Conservation (phyloP, 2,888 invertebrate genomes). For the Lysandra coridon region DNA sequence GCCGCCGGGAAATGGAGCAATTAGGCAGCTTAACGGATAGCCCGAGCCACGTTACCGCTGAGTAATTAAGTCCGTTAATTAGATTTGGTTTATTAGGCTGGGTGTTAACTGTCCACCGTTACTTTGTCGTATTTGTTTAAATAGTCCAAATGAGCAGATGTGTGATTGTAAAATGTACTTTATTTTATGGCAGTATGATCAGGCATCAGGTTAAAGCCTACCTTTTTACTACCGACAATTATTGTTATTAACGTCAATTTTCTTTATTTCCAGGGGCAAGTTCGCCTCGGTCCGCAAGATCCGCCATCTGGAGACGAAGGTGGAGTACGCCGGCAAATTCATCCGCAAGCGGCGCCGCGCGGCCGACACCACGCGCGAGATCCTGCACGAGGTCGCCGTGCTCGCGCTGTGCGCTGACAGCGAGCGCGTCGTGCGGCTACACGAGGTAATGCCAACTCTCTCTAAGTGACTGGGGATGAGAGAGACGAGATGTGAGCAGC, state of each 20-base stretch:
- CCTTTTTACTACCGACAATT: not conserved
- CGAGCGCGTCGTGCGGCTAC: slow-evolving; percentile 92
- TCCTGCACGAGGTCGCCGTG: slow-evolving; percentile 96
- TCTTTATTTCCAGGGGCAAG: slow-evolving; percentile 89
- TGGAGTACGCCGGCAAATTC: slow-evolving; percentile 97
- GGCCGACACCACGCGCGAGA: slow-evolving; percentile 91
- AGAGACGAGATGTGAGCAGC: too few species aligned
- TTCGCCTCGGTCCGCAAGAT: slow-evolving; percentile 97
- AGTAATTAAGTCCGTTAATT: slow-evolving; percentile 28
- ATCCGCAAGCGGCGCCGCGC: slow-evolving; percentile 94
- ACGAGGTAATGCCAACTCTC: slow-evolving; percentile 81
- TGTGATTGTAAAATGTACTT: too few species aligned
- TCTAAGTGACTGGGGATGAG: not conserved
- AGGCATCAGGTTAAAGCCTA: too few species aligned
- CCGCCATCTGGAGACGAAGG: slow-evolving; percentile 90
- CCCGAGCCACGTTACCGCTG: slow-evolving; percentile 5
- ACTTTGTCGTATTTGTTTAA: not conserved
- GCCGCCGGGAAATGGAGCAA: slow-evolving; percentile 52
- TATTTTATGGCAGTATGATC: too few species aligned
- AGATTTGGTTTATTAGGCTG: slow-evolving; percentile 8
- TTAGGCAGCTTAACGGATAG: slow-evolving; percentile 42
- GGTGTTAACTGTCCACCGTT: not conserved
- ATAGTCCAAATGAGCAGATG: not conserved
- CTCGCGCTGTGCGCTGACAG: slow-evolving; percentile 91
- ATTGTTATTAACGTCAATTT: not conserved